Evolutionary conservation across 2,888 invertebrate species (phyloP).

Genomic region (Drosophila paracracens): DNA sequence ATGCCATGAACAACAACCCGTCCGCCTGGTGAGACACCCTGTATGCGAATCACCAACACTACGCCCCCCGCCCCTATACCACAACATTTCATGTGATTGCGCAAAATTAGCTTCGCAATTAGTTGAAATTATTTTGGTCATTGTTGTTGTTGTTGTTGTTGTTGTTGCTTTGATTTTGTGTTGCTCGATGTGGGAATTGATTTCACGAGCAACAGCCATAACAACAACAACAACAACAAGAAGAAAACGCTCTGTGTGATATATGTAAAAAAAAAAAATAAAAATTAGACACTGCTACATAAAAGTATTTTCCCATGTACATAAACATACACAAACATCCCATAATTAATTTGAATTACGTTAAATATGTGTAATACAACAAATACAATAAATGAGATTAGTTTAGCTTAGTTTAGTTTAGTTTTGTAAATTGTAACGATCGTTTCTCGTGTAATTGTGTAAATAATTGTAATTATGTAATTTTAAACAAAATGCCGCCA

Average conservation of each 20-base stretch:
- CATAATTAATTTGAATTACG: conserved; percentile 54
- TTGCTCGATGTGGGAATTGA: conserved; percentile 59
- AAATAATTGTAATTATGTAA: conserved; percentile 71
- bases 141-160: conserved; percentile 35
- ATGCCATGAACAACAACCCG: conserved; percentile 53
- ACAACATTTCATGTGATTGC: conserved; percentile 54
- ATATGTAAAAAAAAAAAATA: conserved; percentile 64
- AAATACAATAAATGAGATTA: conserved; percentile 49
- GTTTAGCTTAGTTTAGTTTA: conserved; percentile 45
- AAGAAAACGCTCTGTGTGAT: conserved; percentile 72
- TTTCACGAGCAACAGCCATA: conserved; percentile 31
- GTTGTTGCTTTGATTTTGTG: conserved; percentile 46
- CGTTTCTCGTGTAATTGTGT: conserved; percentile 59
- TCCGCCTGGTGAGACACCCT: conserved; percentile 66
- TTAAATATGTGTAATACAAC: conserved; percentile 41
- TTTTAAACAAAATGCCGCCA: conserved; percentile 36
- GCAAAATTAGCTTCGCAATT: conserved; percentile 74
- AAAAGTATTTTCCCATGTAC: conserved; percentile 56
- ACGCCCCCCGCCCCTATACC: background rate
- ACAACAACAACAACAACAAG: conserved; percentile 41
- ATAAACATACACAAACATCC: conserved; percentile 43
- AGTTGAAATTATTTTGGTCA: conserved; percentile 63
- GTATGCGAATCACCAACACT: conserved; percentile 27
- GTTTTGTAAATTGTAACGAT: conserved; percentile 43
- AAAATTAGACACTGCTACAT: conserved; percentile 55